Base-by-base conservation (phyloP, 2,797 vertebrate species). In the Erpetoichthys calabaricus region DNA sequence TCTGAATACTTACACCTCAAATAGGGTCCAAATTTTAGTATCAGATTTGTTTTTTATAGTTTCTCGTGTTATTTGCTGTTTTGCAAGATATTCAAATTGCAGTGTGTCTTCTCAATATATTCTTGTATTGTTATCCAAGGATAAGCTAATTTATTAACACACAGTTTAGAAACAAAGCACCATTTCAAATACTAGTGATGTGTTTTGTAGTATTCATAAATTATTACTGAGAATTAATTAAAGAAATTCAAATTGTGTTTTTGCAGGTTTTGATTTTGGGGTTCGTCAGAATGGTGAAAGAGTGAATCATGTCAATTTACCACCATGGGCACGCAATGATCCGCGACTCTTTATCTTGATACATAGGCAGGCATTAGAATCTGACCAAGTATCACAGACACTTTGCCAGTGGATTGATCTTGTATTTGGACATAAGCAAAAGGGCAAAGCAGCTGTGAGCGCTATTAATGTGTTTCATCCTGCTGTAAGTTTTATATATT, bases 381-480 rank as follows among this genome's bases (percentile, higher is more conserved):
- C 96, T 1, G 96, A 98, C 56, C 86, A 92, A 4, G 93, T 99
- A 63, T 98, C 95, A 52, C 95, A 97, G 79, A 96, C 87, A 1
- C 87, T 99, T 65, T 96, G 93, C 70, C 91, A 98, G 69, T 99
- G 96, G 96, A 95, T 98, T 57, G 94, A 99, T 80, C 71, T 99
- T 64, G 95, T 98, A 62, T 98, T 98, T 10, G 96, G 96, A n/a
- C 89, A 96, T 67, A 98, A 99, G 70, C 96, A 99, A 70, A 99
- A 99, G 75, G 95, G 95, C 70, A 97, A 91, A 74, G 89, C 96
- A 44, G 92, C 96, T 0, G 91, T 99, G 61, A 91, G 98, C 58
- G 95, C 96, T 75, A 98, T 98, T 78, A 99, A 99, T 57, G 95
- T 98, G 63, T 99, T 99, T 70, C 96, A 99, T 70, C 96, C 96